Evolutionary conservation across 2,888 invertebrate species (phyloP), one percentile per base, ranked within the genome.

Genomic region (Octodonta nipae): DNA sequence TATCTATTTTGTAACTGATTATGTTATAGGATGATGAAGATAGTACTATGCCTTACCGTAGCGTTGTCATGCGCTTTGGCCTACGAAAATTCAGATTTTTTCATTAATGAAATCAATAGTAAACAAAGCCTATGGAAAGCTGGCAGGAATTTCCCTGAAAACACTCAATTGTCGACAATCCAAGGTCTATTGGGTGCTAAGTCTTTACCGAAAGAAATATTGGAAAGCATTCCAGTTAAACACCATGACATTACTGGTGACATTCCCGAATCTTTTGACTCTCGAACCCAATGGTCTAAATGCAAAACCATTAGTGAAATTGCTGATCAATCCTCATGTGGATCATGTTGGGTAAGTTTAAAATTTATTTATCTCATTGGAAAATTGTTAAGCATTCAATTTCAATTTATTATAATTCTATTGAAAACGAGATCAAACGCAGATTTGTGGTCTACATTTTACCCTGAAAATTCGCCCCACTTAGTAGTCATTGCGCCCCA

Each of bases 281-380:
- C 85, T 0, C 67, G 86, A 24, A 64, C 66, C 28, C 64, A 76
- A 31, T 88, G 86, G 86, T 73, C 83, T 0, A 54, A 79, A 44
- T 88, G 88, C 50, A 79, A 81, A 1, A 80, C 84, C n/a, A 71
- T 88, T 43, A 65, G 66, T 28, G 78, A 81, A 60, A 70, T 85
- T 31, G 64, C 83, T 38, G 82, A 84, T 57, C 84, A 85, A 56
- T 81, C 80, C 4, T 75, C 78, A 8, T 88, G 87, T 56, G 87
- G 88, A 13, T 85, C 84, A 15, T 88, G 88, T 61, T 86, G 85
- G 86, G 68, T 68, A 22, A 10, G 25, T n/a, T n/a, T n/a, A n/a
- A n/a, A n/a, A n/a, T n/a, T n/a, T n/a, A n/a, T n/a, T n/a, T n/a
- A n/a, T n/a, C n/a, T n/a, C n/a, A n/a, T n/a, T n/a, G n/a, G n/a